A percentile compares a stretch with the other conserved stretches of the same genome.
phyloP scores from a whole-genome alignment of 2,888 invertebrate species.

The Rotaria magnacalcarata region DNA sequence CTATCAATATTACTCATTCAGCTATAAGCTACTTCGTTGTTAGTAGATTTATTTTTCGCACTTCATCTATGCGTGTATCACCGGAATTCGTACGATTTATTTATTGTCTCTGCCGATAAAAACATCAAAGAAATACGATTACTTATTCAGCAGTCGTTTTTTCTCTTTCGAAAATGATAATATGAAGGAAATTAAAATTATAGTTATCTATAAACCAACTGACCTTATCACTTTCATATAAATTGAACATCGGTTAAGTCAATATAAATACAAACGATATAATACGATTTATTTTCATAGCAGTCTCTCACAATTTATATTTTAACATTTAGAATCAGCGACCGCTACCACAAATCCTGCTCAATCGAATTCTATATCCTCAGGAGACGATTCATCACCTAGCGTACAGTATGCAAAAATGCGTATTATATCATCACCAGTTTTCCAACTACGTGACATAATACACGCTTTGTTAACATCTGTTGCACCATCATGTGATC shows the following conservation, averaged over 20 bases:
- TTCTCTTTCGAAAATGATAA: not conserved
- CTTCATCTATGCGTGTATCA: not conserved
- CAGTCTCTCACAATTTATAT: no score
- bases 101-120: not conserved
- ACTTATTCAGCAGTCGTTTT: not conserved
- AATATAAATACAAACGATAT: not conserved
- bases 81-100: not conserved
- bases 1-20: not conserved
- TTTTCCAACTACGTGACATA: conserved; percentile 21
- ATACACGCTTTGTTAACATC: conserved; percentile 14
- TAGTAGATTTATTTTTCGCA: not conserved
- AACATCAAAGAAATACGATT: not conserved
- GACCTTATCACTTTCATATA: not conserved
- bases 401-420: conserved; percentile 34
- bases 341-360: not conserved
- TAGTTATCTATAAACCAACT: not conserved
- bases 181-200: not conserved
- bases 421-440: conserved; percentile 8
- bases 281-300: no score
- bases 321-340: not conserved
- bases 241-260: not conserved
- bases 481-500: not conserved
- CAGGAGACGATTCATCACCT: not conserved
- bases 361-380: not conserved
- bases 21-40: not conserved